Percentiles rank a stretch among this genome's conserved stretches.
These are phyloP conservation scores for Parnassius smintheus DNA, from an alignment of 2,888 invertebrate species.

Conservation along the genomic window DNA sequence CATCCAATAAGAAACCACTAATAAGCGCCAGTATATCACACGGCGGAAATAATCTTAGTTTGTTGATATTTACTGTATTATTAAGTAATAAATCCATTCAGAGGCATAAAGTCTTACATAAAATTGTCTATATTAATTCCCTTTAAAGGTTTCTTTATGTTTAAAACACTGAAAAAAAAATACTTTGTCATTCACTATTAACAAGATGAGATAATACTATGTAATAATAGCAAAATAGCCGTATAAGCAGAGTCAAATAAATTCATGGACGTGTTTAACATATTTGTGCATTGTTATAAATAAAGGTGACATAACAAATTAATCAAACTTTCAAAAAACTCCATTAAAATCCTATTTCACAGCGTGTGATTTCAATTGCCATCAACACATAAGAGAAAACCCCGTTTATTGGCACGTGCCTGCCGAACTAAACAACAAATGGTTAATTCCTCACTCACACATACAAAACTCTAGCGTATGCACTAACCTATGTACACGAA, in stretches of 20 bases:
- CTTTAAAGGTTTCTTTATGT: no score
- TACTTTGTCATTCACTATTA: neutral
- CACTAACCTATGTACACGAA: slow-evolving; percentile 32
- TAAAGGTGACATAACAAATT: neutral
- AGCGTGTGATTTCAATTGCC: neutral
- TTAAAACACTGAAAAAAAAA: neutral
- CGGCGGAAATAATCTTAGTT: neutral
- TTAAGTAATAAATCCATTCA: no score
- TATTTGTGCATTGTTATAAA: neutral
- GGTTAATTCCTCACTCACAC: slow-evolving; percentile 26
- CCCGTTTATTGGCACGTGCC: neutral
- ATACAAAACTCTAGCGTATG: slow-evolving; percentile 30
- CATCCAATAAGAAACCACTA: no score
- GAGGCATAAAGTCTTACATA: no score
- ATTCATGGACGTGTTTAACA: neutral
- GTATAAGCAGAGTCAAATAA: slow-evolving; percentile 1
- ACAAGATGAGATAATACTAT: neutral
- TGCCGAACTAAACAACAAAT: neutral
- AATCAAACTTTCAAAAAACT: neutral
- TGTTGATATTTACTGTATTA: neutral
- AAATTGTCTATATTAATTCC: no score
- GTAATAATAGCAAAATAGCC: neutral
- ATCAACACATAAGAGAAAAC: neutral
- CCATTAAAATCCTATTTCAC: neutral
- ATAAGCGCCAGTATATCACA: neutral